phyloP scores from a whole-genome alignment of 2,797 vertebrate species.

The Lithobates sylvaticus region DNA sequence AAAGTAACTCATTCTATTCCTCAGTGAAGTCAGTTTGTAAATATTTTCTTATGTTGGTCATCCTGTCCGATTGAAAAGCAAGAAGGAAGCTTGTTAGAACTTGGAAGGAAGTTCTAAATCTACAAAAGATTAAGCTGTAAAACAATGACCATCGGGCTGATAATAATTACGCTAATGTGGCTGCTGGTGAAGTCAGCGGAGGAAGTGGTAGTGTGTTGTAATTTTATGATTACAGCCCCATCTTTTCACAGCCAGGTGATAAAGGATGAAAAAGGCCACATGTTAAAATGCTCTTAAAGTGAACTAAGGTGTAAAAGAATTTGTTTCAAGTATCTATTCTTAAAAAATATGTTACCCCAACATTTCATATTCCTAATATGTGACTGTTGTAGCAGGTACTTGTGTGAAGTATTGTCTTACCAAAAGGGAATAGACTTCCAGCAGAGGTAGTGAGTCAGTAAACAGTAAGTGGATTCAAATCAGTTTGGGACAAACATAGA shows the following conservation, averaged over 20 bases:
- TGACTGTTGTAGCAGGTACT: too few species aligned
- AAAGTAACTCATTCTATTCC: slow-evolving; percentile 5
- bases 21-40: neutral
- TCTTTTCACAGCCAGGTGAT: slow-evolving; percentile 34
- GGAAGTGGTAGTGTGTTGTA: slow-evolving; percentile 17
- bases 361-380: too few species aligned
- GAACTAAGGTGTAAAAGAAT: too few species aligned
- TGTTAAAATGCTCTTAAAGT: too few species aligned
- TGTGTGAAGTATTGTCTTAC: too few species aligned
- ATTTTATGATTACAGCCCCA: neutral
- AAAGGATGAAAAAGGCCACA: neutral
- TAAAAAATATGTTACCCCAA: too few species aligned
- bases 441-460: too few species aligned
- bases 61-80: slow-evolving; percentile 28
- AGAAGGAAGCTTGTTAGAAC: slow-evolving; percentile 43
- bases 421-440: too few species aligned
- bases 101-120: slow-evolving; percentile 47
- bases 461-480: too few species aligned
- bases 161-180: slow-evolving; percentile 29
- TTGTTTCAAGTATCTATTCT: too few species aligned
- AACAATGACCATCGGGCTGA: slow-evolving; percentile 45
- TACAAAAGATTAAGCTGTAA: slow-evolving; percentile 44
- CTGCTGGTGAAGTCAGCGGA: slow-evolving; percentile 14
- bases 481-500: too few species aligned
- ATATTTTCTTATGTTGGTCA: slow-evolving; percentile 43